Conservation (phyloP, 2,113 vertebrate species). For the Zosterops japonicus region DNA sequence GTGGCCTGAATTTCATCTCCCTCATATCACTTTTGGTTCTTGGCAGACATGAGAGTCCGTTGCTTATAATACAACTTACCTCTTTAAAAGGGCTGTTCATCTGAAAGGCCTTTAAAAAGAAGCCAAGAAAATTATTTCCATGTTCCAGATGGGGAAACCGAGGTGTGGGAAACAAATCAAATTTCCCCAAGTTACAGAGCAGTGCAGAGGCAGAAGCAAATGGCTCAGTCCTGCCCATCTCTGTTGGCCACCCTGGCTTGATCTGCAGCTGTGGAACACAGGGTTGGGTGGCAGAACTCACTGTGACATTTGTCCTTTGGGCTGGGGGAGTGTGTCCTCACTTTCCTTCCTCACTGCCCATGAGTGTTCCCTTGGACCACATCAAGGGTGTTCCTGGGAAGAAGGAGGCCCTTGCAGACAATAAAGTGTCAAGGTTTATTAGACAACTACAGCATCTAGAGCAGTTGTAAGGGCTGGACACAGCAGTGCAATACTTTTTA, state of each 20-base stretch:
- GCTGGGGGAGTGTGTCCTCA: background rate
- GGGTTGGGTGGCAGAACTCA: background rate
- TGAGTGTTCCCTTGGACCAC: background rate
- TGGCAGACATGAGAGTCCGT: background rate
- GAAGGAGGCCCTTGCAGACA: background rate
- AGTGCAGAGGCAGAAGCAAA: background rate
- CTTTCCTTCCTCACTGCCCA: background rate
- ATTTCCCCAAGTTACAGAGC: background rate
- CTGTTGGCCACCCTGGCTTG: background rate
- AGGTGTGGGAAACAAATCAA: background rate
- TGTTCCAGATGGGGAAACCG: background rate
- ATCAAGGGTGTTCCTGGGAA: background rate
- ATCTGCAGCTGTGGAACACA: background rate
- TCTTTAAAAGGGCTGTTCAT: conserved; percentile 42
- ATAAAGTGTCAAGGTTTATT: background rate
- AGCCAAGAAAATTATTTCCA: background rate
- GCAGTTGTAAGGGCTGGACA: background rate
- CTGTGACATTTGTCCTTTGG: background rate
- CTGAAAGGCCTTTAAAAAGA: conserved; percentile 44
- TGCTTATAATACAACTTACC: conserved; percentile 54
- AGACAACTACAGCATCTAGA: background rate
- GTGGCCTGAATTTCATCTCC: conserved; percentile 62
- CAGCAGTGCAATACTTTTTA: background rate
- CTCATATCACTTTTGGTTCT: conserved; percentile 63
- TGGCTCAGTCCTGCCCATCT: background rate